Base-by-base conservation (phyloP, 2,113 vertebrate genomes). In the Peromyscus californicus region DNA sequence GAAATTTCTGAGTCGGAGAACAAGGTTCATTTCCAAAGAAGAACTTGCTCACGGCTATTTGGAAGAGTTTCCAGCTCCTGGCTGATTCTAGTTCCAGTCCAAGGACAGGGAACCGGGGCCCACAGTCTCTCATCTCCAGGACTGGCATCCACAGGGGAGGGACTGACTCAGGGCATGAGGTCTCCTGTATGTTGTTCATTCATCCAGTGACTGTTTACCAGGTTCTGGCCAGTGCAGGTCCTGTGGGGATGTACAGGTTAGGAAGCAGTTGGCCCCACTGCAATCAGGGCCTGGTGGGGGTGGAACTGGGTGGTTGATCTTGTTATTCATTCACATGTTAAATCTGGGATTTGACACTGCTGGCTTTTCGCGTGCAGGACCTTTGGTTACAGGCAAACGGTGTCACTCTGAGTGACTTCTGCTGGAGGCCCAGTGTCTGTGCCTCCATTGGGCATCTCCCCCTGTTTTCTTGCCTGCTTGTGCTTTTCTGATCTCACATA, bases 211-310 rank as follows among this genome's bases (percentile, higher is more conserved):
- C 5, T 9, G 54, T 36, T 63, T 61, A 4, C 57, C 19, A 1
- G 31, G 12, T 36, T 78, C 42, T 19, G 31, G 4, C 4, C 1
- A 10, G 12, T 31, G 29, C 42, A 48, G 1, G 3, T 39, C 72
- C 26, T 48, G 13, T 0, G 0, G 61, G 22, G 13, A 22, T 45
- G 26, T 33, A 36, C 3, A 24, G 42, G 6, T 51, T 24, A 8
- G 1, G 0, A 1, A 54, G 9, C 2, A 16, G 36, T 2, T 13
- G 33, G 9, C 1, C 22, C 6, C 29, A 31, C 51, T 3, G 5
- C 1, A 9, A 26, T 16, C 31, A 79, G 61, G 63, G 57, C 15
- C 54, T 39, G 54, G 51, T 2, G 22, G 16, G 15, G 29, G 61
- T 1, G 0, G 24, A 31, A 1, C 16, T 22, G 8, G 39, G 11